phyloP scores from a whole-genome alignment of 2,888 invertebrate species.

The Chaitophorus viminalis region DNA sequence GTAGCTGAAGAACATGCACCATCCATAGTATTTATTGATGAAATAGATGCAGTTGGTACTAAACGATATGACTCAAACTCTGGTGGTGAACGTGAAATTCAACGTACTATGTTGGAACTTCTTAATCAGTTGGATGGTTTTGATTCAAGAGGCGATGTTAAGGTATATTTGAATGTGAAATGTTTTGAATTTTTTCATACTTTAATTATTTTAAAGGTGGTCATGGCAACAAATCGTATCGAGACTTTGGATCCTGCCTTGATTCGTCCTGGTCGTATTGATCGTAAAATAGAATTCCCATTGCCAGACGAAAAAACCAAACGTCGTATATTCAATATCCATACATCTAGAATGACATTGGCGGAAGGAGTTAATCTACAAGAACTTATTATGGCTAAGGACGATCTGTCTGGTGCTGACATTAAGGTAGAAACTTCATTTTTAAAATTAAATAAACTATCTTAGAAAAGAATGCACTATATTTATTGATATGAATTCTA shows the following conservation, averaged over 20 bases:
- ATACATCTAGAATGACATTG: conserved; percentile 98
- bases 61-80: conserved; percentile 99
- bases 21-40: conserved; percentile 99
- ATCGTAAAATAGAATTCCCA: conserved; percentile 99
- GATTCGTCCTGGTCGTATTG: conserved; percentile 98
- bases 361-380: conserved; percentile 96
- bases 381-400: conserved; percentile 98
- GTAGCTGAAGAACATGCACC: conserved; percentile 99
- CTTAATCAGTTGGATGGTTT: conserved; percentile 98
- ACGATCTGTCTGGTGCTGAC: conserved; percentile 97
- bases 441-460: neutral
- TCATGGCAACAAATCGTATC: conserved; percentile 98
- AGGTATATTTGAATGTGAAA: conserved; percentile 72
- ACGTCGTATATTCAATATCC: conserved; percentile 95
- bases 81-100: conserved; percentile 99
- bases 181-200: conserved; percentile 15
- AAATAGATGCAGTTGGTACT: conserved; percentile 99
- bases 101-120: conserved; percentile 98
- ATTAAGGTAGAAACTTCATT: conserved; percentile 75
- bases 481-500: too few species aligned
- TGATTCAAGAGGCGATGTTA: conserved; percentile 95
- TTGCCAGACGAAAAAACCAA: conserved; percentile 99
- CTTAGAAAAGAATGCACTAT: too few species aligned
- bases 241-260: conserved; percentile 98
- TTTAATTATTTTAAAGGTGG: conserved; percentile 72